Base-by-base conservation (phyloP, 2,113 vertebrate species). In the Gopherus evgoodei region DNA sequence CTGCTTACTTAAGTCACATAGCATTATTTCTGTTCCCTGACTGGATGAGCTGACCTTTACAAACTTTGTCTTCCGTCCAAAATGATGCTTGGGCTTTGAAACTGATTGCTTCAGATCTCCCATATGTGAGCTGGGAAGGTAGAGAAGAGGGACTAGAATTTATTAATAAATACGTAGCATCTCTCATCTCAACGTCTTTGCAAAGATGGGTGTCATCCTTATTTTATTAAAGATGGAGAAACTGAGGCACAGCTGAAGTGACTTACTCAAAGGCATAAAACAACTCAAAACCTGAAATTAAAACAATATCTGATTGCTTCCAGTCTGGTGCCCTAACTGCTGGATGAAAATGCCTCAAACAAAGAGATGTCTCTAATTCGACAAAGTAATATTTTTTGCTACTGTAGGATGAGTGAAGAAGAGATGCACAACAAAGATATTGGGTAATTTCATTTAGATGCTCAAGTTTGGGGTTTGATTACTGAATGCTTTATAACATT, bases 401-500 rank as follows among this genome's bases (percentile, higher is more conserved):
- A 13, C 31, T 65, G 29, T 65, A 65, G 13, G 31, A 35, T 65
- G 59, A 59, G 5, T 29, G 57, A 59, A 59, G 57, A 59, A 27
- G 12, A 59, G 57, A 29, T 59, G 57, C 11, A 59, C 27, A 29
- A 59, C 57, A 59, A 29, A 59, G 25, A 59, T 75, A 89, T 25
- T 84, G 12, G 59, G 44, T 84, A 94, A 92, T 96, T 97, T 97
- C 14, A 90, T 79, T 86, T 62, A 27, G 22, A 86, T 52, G 57
- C 8, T 53, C 82, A 94, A 93, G 95, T 79, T 79, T 93, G 83
- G 78, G 9, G 56, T 56, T 75, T 91, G 69, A 95, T 95, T 87
- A 53, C 49, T 95, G 88, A 93, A 80, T 93, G 75, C 44, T 95
- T 95, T 95, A 87, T 87, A 89, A 91, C 93, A 91, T 84, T 79